phyloP scores from a whole-genome alignment of 2,888 invertebrate species.

The Cheiracanthium punctorium region DNA sequence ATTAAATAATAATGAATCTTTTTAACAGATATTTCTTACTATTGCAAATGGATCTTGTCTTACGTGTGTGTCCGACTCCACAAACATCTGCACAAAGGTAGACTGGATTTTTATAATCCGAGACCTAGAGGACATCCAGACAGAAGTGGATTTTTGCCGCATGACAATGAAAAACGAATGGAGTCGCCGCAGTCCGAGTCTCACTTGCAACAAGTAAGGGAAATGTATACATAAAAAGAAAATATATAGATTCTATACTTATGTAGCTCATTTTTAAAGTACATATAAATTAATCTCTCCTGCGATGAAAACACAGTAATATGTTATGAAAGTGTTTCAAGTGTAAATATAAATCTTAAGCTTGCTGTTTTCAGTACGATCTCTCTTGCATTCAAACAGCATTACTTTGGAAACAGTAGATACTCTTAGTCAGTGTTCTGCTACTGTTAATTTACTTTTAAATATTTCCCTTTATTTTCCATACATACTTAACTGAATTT shows the following conservation, averaged over 20 bases:
- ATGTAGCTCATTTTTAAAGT: background rate
- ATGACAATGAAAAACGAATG: background rate
- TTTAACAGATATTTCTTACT: background rate
- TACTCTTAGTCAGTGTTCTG: too few relatives aligned
- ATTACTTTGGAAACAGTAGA: too few relatives aligned
- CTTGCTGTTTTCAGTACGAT: too few relatives aligned
- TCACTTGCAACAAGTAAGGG: background rate
- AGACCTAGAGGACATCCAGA: background rate
- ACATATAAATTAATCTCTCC: background rate
- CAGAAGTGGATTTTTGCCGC: background rate
- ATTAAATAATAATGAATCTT: too few relatives aligned
- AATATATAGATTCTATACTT: background rate
- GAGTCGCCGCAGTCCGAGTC: constrained; percentile 11
- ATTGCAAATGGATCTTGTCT: constrained; percentile 11
- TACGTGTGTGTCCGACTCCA: background rate
- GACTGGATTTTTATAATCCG: background rate
- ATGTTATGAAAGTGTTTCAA: too few relatives aligned
- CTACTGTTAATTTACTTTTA: too few relatives aligned
- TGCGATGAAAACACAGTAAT: background rate
- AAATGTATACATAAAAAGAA: background rate
- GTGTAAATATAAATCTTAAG: too few relatives aligned
- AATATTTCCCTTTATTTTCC: too few relatives aligned
- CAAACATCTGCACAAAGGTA: background rate
- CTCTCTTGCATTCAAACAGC: too few relatives aligned
- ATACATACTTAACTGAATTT: too few relatives aligned